phyloP scores from a whole-genome alignment of 2,888 invertebrate species.

The Ectropis crepuscularia region DNA sequence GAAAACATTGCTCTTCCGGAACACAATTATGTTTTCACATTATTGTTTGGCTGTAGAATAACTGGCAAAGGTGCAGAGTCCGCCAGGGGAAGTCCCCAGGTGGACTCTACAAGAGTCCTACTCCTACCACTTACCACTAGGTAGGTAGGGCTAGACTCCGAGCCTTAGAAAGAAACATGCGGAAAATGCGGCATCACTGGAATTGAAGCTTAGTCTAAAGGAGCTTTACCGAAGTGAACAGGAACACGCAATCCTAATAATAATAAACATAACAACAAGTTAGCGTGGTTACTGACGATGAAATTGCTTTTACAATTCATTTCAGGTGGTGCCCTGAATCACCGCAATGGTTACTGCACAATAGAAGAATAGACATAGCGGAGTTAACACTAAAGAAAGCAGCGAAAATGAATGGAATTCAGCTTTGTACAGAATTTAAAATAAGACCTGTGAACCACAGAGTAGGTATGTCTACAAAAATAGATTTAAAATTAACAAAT shows the following conservation, averaged over 20 bases:
- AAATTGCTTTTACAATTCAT: slow-evolving; percentile 4
- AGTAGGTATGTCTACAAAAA: slow-evolving; percentile 65
- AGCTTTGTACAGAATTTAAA: slow-evolving; percentile 69
- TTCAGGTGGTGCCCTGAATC: slow-evolving; percentile 74
- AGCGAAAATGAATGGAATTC: slow-evolving; percentile 63
- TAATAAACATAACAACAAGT: not conserved
- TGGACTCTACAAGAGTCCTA: no score
- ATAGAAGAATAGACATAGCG: slow-evolving; percentile 64
- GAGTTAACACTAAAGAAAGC: slow-evolving; percentile 66
- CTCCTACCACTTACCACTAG: no score
- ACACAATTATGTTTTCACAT: no score
- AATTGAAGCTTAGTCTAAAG: not conserved
- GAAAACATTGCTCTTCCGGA: no score
- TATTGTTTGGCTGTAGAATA: no score
- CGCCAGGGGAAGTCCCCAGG: no score
- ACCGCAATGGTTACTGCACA: slow-evolving; percentile 75
- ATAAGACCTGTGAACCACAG: slow-evolving; percentile 76
- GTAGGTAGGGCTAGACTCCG: no score
- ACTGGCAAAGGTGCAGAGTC: no score
- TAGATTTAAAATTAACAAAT: slow-evolving; percentile 14
- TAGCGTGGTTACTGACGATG: not conserved
- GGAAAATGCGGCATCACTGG: not conserved
- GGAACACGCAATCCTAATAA: not conserved
- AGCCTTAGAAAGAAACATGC: no score
- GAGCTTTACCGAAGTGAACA: not conserved